phyloP scores from a whole-genome alignment of 1,140 invertebrate species.

The Listronotus oregonensis region DNA sequence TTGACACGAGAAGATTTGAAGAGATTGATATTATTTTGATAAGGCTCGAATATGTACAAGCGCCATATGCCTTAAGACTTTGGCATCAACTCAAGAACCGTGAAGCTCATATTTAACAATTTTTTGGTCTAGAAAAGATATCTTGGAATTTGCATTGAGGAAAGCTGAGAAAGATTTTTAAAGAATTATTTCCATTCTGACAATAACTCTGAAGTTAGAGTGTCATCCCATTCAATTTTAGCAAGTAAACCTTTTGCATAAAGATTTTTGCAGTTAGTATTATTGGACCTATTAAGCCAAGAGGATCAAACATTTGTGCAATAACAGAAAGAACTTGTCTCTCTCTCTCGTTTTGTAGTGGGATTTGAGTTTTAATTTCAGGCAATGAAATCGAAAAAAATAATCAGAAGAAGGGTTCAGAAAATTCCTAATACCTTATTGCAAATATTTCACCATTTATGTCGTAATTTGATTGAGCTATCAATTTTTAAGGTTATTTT shows the following conservation, averaged over 20 bases:
- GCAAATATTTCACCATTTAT: too few relatives aligned
- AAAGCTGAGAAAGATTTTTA: conserved; percentile 8
- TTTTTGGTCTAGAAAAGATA: conserved; percentile 54
- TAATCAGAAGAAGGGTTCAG: too few relatives aligned
- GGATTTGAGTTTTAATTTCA: too few relatives aligned
- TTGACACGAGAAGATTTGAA: too few relatives aligned
- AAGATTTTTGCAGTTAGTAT: conserved; percentile 34
- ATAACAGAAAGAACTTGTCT: too few relatives aligned
- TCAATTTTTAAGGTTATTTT: too few relatives aligned
- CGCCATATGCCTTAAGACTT: conserved; percentile 46
- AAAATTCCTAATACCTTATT: too few relatives aligned
- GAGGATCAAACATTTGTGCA: too few relatives aligned
- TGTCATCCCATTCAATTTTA: conserved; percentile 37
- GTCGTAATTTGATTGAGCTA: too few relatives aligned
- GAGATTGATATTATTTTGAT: neutral
- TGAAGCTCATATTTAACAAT: conserved; percentile 52
- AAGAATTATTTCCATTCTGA: conserved; percentile 6
- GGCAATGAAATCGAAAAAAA: too few relatives aligned
- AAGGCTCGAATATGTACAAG: conserved; percentile 37
- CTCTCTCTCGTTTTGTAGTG: too few relatives aligned
- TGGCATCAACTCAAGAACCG: conserved; percentile 46
- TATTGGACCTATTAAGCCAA: too few relatives aligned
- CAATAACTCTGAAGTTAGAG: conserved; percentile 36
- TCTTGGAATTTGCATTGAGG: conserved; percentile 16
- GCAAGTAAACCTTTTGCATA: neutral